Base-by-base conservation (phyloP, 2,888 invertebrate species). In the Melanostoma mellinum region DNA sequence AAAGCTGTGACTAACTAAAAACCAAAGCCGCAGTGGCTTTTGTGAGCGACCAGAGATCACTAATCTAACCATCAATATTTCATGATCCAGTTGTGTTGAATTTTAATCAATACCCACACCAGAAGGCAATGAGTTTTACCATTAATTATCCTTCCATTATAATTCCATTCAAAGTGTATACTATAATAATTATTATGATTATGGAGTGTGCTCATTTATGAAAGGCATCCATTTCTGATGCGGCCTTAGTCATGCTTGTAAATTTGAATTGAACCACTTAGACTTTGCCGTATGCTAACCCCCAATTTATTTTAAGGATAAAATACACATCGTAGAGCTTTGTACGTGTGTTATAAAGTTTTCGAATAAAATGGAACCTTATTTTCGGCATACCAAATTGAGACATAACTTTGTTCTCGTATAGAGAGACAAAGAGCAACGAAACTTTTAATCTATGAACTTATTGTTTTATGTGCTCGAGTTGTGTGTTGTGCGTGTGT, bases 111-210 rank as follows among this genome's bases (percentile, higher is more conserved):
- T 38, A 53, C 46, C 42, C 50, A 36, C 48, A 63, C 30, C 50
- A 32, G 30, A 30, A 50, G 53, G 2, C 33, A 33, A 55, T 68
- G 32, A 79, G 68, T 74, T 74, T 67, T 42, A 36, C 68, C 74
- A 79, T 68, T 74, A 74, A 79, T 79, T 68, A 68, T 46, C n/a
- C 36, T 53, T 55, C 48, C 6, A 61, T 20, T 20, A 20, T 20
- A 73, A 68, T 74, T 74, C 67, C 4, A 61, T 61, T 48, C 55
- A 74, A 68, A 73, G 68, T 20, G 20, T 20, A 20, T 20, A 20
- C 20, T 20, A 20, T 20, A 20, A 20, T 20, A 20, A 20, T 20
- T 74, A 68, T 79, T 68, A 68, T 79, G 73, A 35, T 46, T 61
- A 61, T 74, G 53, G 55, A 36, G 60, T 40, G 42, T 79, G 74